These are phyloP conservation scores for Pammene fasciana DNA, from an alignment of 2,888 invertebrate species.

Conservation along the genomic window DNA sequence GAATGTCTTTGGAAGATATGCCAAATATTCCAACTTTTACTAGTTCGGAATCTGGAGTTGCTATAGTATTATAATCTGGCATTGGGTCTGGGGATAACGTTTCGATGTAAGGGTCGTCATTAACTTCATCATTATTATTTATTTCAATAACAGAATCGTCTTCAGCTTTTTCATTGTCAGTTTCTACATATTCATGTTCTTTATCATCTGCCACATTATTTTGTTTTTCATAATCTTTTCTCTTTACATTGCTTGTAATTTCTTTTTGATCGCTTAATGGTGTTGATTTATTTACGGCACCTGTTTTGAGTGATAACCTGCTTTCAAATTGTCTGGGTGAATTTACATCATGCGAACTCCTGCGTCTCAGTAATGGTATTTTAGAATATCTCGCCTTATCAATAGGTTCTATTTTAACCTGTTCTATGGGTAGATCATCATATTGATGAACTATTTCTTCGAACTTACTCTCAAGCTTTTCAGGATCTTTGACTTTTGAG, in stretches of 20 bases:
- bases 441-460: constrained; percentile 75
- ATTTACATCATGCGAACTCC: constrained; percentile 59
- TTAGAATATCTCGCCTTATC: constrained; percentile 59
- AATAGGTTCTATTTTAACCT: constrained; percentile 38
- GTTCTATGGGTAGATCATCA: constrained; percentile 58
- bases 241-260: constrained; percentile 15
- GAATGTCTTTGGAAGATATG: constrained; percentile 2
- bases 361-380: constrained; percentile 65
- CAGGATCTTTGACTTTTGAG: constrained; percentile 62
- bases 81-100: constrained; percentile 1
- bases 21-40: constrained; percentile 37
- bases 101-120: background rate
- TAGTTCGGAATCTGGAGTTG: constrained; percentile 36
- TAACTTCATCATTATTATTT: background rate
- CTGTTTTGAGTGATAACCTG: constrained; percentile 41
- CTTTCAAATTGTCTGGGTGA: constrained; percentile 44
- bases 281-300: constrained; percentile 1
- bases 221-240: constrained; percentile 20
- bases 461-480: constrained; percentile 66
- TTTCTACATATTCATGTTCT: background rate
- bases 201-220: background rate
- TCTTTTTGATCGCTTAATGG: constrained; percentile 10
- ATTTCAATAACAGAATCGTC: background rate
- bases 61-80: constrained; percentile 19
- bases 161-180: background rate